These are phyloP conservation scores for Willisornis vidua DNA, from an alignment of 2,113 vertebrate species.

Conservation along the genomic window DNA sequence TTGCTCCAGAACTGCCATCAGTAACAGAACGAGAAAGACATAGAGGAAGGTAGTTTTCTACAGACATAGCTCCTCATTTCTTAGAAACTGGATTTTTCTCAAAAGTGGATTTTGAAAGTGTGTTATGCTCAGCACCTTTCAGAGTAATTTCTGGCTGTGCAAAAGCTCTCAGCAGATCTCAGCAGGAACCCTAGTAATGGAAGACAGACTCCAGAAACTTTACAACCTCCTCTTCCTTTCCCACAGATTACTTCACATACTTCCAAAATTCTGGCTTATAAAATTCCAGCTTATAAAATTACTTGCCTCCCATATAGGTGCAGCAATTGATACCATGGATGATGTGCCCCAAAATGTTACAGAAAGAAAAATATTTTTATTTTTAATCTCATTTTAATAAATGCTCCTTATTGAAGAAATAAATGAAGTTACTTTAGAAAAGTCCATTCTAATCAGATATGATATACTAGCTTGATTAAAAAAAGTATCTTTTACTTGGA, in stretches of 20 bases:
- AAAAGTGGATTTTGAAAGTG: neutral
- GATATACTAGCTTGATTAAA: neutral
- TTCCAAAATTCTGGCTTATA: neutral
- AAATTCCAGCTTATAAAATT: neutral
- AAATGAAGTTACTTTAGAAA: neutral
- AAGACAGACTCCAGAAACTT: neutral
- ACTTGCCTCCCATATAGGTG: neutral
- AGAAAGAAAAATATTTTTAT: neutral
- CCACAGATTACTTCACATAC: neutral
- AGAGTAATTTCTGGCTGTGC: neutral
- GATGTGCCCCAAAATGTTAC: neutral
- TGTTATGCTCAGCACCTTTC: neutral
- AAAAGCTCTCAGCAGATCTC: neutral
- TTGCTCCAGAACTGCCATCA: neutral
- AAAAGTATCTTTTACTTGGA: neutral
- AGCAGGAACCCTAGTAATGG: neutral
- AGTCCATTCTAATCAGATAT: constrained; percentile 1
- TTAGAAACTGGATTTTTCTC: neutral
- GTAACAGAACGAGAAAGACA: neutral
- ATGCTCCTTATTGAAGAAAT: neutral
- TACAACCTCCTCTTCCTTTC: neutral
- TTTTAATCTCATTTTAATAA: neutral
- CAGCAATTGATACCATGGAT: neutral
- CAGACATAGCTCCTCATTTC: neutral
- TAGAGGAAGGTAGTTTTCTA: neutral